These are phyloP conservation scores for Ardeotis arabs DNA, from an alignment of 2,113 vertebrate genomes.

Conservation along the genomic window DNA sequence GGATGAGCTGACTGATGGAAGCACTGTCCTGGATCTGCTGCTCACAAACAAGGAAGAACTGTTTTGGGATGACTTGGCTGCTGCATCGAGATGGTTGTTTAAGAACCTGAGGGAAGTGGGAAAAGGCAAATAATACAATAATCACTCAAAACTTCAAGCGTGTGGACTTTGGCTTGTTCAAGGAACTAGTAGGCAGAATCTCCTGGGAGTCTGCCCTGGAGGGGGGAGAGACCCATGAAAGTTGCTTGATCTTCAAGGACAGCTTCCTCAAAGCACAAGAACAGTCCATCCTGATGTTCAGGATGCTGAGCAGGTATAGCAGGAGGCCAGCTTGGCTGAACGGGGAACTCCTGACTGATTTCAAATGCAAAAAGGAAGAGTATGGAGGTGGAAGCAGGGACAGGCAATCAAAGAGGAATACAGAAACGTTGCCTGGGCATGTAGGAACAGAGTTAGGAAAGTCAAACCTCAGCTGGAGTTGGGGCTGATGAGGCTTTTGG, in stretches of 20 bases:
- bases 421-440: not conserved
- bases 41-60: not conserved
- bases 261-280: constrained; percentile 46
- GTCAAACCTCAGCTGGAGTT: not conserved
- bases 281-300: constrained; percentile 55
- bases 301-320: constrained; percentile 62
- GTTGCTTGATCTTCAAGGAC: constrained; percentile 50
- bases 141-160: not conserved
- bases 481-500: not conserved
- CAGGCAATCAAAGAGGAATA: not conserved
- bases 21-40: not conserved
- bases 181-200: not conserved
- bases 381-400: constrained; percentile 11
- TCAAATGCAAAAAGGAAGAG: constrained; percentile 44
- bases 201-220: constrained; percentile 34
- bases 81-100: not conserved
- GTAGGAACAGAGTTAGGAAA: not conserved
- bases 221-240: constrained; percentile 1
- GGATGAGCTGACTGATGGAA: not conserved
- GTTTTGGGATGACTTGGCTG: not conserved
- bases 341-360: constrained; percentile 13
- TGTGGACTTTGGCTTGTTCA: constrained; percentile 1
- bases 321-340: constrained; percentile 34
- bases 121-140: not conserved
- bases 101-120: not conserved